Percentiles rank a stretch among this genome's conserved stretches.
These are phyloP conservation scores for Rhegmatorhina hoffmannsi DNA, from an alignment of 2,113 vertebrate genomes.

Conservation along the genomic window DNA sequence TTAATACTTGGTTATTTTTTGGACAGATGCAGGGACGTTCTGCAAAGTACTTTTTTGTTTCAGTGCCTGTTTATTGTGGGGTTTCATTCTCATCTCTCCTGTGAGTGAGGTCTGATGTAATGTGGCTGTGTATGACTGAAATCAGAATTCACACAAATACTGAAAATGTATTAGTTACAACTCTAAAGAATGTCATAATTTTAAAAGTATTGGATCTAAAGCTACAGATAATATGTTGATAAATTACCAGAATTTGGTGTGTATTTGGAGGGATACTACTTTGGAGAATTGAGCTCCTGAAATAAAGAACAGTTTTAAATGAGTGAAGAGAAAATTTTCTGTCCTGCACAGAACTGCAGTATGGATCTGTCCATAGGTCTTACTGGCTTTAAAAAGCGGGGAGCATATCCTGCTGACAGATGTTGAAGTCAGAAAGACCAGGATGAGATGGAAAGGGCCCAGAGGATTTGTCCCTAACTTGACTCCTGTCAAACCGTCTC, in stretches of 20 bases:
- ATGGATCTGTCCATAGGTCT: constrained; percentile 18
- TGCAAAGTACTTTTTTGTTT: neutral
- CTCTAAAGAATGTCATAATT: neutral
- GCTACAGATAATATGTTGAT: neutral
- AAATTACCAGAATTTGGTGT: neutral
- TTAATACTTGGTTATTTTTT: neutral
- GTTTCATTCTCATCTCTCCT: neutral
- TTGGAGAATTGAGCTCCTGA: neutral
- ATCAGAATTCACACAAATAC: neutral
- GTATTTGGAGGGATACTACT: neutral
- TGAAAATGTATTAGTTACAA: neutral
- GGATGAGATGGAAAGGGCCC: constrained; percentile 51
- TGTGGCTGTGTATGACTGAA: neutral
- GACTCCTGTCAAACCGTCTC: constrained; percentile 79
- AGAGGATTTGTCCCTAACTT: constrained; percentile 75
- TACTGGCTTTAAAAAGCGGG: neutral
- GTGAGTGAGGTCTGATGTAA: neutral
- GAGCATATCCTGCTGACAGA: constrained; percentile 51
- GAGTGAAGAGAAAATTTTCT: neutral
- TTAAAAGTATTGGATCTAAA: neutral
- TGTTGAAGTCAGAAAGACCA: constrained; percentile 27
- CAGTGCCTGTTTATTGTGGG: neutral
- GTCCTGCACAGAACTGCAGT: neutral
- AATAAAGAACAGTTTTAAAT: neutral
- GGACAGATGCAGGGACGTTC: neutral